phyloP scores from a whole-genome alignment of 1,140 invertebrate genomes.

The Saccostrea glomerata region DNA sequence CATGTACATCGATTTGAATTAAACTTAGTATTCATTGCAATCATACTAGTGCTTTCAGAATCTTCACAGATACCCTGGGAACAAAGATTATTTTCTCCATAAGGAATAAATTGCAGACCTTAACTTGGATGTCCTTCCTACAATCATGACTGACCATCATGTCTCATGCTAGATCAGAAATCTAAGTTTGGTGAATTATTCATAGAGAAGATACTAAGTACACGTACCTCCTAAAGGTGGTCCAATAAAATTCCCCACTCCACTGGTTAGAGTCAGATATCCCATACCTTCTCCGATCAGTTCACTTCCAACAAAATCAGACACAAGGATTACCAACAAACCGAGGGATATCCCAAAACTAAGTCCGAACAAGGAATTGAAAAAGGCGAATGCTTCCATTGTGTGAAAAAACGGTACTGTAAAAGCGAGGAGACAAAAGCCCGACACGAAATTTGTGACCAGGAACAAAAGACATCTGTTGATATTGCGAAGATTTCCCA shows the following conservation, averaged over 20 bases:
- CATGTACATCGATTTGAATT: too few species aligned
- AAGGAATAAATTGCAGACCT: too few species aligned
- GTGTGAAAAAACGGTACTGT: slow-evolving; percentile 55
- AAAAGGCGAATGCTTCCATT: slow-evolving; percentile 41
- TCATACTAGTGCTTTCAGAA: too few species aligned
- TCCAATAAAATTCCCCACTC: slow-evolving; percentile 70
- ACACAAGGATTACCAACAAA: slow-evolving; percentile 68
- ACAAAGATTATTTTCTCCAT: too few species aligned
- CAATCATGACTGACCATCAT: too few species aligned
- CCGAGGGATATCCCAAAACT: slow-evolving; percentile 70
- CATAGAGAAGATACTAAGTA: too few species aligned
- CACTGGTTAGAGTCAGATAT: slow-evolving; percentile 73
- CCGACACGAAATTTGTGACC: slow-evolving; percentile 62
- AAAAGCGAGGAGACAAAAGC: slow-evolving; percentile 47
- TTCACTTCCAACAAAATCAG: slow-evolving; percentile 68
- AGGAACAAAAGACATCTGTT: slow-evolving; percentile 65
- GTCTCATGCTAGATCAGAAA: too few species aligned
- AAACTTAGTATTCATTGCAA: too few species aligned
- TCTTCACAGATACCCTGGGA: too few species aligned
- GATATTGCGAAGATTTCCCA: slow-evolving; percentile 64
- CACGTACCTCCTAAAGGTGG: slow-evolving; percentile 71
- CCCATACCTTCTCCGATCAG: slow-evolving; percentile 69
- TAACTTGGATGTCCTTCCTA: too few species aligned
- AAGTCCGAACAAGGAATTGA: slow-evolving; percentile 61
- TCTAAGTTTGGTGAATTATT: too few species aligned